phyloP scores from a whole-genome alignment of 1,140 invertebrate species.

The Drosophila arawakana region DNA sequence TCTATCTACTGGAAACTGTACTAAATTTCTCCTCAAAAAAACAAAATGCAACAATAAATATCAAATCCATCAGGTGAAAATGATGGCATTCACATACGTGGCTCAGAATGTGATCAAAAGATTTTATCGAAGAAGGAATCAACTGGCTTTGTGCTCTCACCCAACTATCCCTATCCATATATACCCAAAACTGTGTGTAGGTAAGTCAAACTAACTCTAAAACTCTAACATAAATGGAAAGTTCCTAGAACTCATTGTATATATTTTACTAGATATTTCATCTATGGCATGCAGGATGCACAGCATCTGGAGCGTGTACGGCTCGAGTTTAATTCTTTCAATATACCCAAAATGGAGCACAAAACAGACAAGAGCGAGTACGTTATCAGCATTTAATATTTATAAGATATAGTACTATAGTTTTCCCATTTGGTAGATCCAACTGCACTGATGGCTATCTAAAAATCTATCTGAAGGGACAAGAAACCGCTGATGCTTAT shows the following conservation, averaged over 20 bases:
- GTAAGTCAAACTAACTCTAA: conserved; percentile 76
- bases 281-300: conserved; percentile 98
- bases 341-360: conserved; percentile 93
- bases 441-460: conserved; percentile 95
- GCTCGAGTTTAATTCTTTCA: conserved; percentile 94
- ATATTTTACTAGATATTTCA: conserved; percentile 91
- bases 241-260: background rate
- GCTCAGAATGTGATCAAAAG: conserved; percentile 98
- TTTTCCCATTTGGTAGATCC: conserved; percentile 82
- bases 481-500: conserved; percentile 95
- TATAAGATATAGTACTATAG: background rate
- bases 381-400: conserved; percentile 16
- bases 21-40: conserved; percentile 38
- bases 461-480: conserved; percentile 95
- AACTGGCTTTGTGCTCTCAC: conserved; percentile 95
- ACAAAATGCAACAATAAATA: conserved; percentile 54
- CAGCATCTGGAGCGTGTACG: conserved; percentile 97
- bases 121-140: conserved; percentile 97
- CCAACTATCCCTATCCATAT: conserved; percentile 97
- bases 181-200: conserved; percentile 97
- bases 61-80: conserved; percentile 86
- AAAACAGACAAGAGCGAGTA: conserved; percentile 82
- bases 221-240: background rate
- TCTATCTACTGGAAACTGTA: conserved; percentile 32
- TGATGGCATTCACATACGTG: conserved; percentile 96